Conservation (phyloP, 2,797 vertebrate genomes). For the Brachyalestes nurse region DNA sequence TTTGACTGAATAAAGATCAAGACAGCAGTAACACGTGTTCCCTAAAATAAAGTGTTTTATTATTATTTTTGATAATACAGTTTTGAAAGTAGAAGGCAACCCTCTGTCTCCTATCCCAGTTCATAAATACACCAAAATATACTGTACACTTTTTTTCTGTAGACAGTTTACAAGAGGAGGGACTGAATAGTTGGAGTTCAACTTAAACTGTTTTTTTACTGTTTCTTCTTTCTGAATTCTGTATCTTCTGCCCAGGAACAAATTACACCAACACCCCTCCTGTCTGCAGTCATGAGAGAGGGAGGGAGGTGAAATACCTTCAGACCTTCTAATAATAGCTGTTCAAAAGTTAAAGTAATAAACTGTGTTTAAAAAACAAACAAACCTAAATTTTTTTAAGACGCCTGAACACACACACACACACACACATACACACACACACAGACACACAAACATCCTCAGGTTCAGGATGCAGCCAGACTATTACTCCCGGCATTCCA, state of each 20-base stretch:
- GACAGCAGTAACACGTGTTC: too few species aligned
- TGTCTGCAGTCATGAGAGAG: not conserved
- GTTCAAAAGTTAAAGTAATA: slow-evolving; percentile 16
- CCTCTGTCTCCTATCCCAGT: too few species aligned
- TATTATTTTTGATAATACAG: too few species aligned
- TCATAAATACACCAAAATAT: too few species aligned
- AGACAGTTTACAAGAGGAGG: not conserved
- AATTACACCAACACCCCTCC: slow-evolving; percentile 27
- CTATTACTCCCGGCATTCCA: slow-evolving; percentile 31
- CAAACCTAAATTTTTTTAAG: not conserved
- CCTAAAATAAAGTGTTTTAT: not conserved
- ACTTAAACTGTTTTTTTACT: slow-evolving; percentile 1
- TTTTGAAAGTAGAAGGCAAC: too few species aligned
- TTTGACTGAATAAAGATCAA: too few species aligned
- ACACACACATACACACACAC: slow-evolving; percentile 14
- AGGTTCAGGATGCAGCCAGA: slow-evolving; percentile 31
- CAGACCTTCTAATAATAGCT: slow-evolving; percentile 14
- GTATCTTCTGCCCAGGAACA: slow-evolving; percentile 21
- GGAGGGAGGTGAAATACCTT: slow-evolving; percentile 23
- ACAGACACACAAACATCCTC: not conserved
- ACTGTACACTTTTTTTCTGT: too few species aligned
- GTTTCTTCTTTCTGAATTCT: slow-evolving; percentile 9
- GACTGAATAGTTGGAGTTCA: too few species aligned
- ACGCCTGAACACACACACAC: slow-evolving; percentile 13
- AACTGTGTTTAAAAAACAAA: not conserved